Percentiles rank a stretch among this genome's conserved stretches.
Conservation (phyloP, 2,797 vertebrate species). For the Cetoscarus ocellatus region DNA sequence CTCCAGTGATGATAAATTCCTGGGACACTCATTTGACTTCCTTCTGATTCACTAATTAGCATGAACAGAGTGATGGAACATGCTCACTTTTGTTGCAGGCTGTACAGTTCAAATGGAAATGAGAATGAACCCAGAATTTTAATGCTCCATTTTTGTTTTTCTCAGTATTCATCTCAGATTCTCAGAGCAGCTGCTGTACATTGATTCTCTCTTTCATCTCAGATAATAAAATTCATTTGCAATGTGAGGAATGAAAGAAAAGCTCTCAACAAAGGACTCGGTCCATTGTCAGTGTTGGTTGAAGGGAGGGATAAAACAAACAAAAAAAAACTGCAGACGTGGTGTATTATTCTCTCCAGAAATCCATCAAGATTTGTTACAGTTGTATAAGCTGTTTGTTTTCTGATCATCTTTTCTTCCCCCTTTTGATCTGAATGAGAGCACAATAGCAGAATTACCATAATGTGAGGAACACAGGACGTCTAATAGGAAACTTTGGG, state of each 20-base stretch:
- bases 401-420: constrained; percentile 3
- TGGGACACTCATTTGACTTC: constrained; percentile 20
- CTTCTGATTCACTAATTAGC: constrained; percentile 44
- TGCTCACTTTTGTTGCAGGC: neutral
- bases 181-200: neutral
- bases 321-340: constrained; percentile 32
- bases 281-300: neutral
- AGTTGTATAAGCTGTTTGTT: constrained; percentile 63
- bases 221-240: constrained; percentile 41
- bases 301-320: neutral
- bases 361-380: constrained; percentile 57
- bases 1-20: constrained; percentile 18
- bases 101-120: constrained; percentile 16
- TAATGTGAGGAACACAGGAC: constrained; percentile 6
- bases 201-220: constrained; percentile 10
- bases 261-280: constrained; percentile 32
- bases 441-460: neutral
- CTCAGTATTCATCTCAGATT: constrained; percentile 12
- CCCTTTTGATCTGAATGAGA: constrained; percentile 15
- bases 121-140: constrained; percentile 7
- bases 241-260: constrained; percentile 10
- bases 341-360: constrained; percentile 54
- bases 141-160: constrained; percentile 10
- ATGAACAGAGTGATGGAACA: constrained; percentile 15
- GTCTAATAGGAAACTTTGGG: constrained; percentile 3